These are phyloP conservation scores for Hirtodrosophila duncani DNA, from an alignment of 2,888 invertebrate genomes.

Conservation along the genomic window DNA sequence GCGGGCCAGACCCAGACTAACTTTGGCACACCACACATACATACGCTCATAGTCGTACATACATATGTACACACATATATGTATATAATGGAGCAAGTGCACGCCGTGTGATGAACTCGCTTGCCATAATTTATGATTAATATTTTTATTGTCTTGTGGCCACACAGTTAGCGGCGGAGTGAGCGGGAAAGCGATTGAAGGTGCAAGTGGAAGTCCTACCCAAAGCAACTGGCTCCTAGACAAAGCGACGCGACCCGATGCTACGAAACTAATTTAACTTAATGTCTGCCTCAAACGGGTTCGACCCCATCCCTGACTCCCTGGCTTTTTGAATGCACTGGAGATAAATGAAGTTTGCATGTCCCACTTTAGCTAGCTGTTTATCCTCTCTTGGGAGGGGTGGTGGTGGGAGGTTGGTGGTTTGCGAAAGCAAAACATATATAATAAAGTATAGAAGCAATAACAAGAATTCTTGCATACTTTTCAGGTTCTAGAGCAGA, in stretches of 20 bases:
- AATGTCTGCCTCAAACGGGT: conserved; percentile 18
- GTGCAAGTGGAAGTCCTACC: no score
- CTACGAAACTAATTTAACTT: conserved; percentile 30
- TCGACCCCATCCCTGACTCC: not conserved
- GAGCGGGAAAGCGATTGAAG: not conserved
- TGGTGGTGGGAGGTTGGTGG: no score
- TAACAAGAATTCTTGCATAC: conserved; percentile 18
- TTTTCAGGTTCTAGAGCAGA: no score
- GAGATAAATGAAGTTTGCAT: no score
- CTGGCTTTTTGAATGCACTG: not conserved
- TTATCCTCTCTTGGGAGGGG: no score
- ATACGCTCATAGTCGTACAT: conserved; percentile 7
- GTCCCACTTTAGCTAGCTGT: conserved; percentile 3
- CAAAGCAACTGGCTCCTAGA: no score
- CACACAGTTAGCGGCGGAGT: not conserved
- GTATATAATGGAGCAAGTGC: conserved; percentile 25
- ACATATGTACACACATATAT: conserved; percentile 6
- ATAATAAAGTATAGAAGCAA: conserved; percentile 14
- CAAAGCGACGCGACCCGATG: not conserved
- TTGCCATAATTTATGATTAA: conserved; percentile 66
- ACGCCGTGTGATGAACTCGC: conserved; percentile 60
- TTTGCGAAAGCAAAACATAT: conserved; percentile 20
- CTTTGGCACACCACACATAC: conserved; percentile 34
- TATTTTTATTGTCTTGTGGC: conserved; percentile 53
- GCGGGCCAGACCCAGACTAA: conserved; percentile 45